phyloP scores from a whole-genome alignment of 2,888 invertebrate species.

The Rhagium mordax region DNA sequence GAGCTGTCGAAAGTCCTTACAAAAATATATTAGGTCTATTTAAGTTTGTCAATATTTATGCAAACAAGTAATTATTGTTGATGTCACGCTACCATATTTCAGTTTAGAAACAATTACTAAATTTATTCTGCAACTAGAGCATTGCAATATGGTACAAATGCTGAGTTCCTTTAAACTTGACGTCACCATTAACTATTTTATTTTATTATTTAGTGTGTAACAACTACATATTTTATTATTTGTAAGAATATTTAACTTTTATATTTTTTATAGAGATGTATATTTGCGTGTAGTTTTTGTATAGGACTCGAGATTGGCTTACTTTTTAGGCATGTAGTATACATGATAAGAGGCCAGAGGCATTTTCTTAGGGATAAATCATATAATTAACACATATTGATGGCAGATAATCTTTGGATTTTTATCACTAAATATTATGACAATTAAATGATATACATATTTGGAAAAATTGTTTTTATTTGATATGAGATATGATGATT shows the following conservation, averaged over 20 bases:
- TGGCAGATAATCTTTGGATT: conserved; percentile 67
- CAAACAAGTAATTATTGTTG: not conserved
- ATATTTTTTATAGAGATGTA: conserved; percentile 23
- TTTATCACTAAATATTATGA: conserved; percentile 68
- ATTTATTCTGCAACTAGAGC: not conserved
- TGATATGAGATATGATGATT: conserved; percentile 10
- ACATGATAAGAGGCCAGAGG: conserved; percentile 61
- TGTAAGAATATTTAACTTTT: not conserved
- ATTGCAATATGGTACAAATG: not conserved
- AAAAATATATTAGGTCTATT: not conserved
- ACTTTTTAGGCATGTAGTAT: conserved; percentile 33
- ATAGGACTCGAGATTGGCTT: conserved; percentile 36
- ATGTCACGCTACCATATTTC: not conserved
- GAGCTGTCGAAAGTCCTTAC: conserved; percentile 8
- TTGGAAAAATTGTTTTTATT: conserved; percentile 57
- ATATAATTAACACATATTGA: conserved; percentile 64
- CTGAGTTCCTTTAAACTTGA: not conserved
- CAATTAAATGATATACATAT: conserved; percentile 69
- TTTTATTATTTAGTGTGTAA: not conserved
- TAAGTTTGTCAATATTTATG: not conserved
- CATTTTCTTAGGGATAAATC: conserved; percentile 59
- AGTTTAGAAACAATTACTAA: not conserved
- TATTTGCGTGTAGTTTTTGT: conserved; percentile 15
- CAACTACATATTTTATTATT: not conserved
- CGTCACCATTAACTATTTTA: not conserved